Evolutionary conservation across 2,113 vertebrate species (phyloP), one percentile per base, ranked within the genome.

Genomic region (Microcebus jonahi): DNA sequence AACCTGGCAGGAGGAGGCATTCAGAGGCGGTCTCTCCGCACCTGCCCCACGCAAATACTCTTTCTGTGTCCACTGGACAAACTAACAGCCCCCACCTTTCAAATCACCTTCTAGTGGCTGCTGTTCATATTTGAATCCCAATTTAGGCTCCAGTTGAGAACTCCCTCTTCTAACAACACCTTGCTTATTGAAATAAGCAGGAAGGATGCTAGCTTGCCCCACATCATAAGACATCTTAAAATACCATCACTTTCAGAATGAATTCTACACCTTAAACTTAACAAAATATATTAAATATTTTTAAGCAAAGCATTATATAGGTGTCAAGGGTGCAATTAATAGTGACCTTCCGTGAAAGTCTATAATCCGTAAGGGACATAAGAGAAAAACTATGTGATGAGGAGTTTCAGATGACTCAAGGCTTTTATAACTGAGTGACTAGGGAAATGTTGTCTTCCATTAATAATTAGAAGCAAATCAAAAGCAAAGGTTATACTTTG

Each of bases 41-140:
- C 8, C 67, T 59, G 2, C 14, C 4, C 48, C 45, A 20, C 10
- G 4, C 31, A 59, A n/a, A 92, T 39, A 8, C 25, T 48, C 55
- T 39, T 27, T 48, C 67, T 20, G 5, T 57, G 59, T 83, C 61
- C 31, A 6, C 14, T 29, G 21, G 4, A 5, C 70, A 83, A 88
- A 45, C 63, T 76, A 67, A 59, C 8, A 21, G 6, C 42, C 6
- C 50, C n/a, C 42, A 29, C 53, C 57, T 65, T 70, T 21, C 53
- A 31, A 29, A 13, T 75, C 23, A 21, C 17, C 71, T 36, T 12
- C 90, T 17, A 8, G 34, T 6, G n/a, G 45, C 79, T 79, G 45
- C 42, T 6, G 21, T 55, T 77, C 42, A 29, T 13, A 31, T 36
- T 5, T 11, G 0, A 59, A 50, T 6, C 13, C 2, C 1, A 2